A percentile compares a stretch with the other conserved stretches of the same genome.
Conservation (phyloP, 2,888 invertebrate species). For the Ectemnius continuus region DNA sequence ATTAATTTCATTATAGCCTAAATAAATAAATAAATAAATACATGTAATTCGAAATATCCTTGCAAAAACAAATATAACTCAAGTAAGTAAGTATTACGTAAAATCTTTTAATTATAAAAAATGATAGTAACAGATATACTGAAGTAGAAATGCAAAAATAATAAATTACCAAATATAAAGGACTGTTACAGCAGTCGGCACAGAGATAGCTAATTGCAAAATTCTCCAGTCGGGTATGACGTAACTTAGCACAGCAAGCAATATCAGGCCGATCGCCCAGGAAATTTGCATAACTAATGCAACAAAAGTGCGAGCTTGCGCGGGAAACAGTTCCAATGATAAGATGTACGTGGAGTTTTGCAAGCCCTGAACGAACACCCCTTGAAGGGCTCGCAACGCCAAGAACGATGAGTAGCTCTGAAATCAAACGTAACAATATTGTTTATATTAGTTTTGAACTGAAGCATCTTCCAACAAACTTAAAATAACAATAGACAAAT, state of each 20-base stretch:
- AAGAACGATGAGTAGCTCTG: conserved; percentile 74
- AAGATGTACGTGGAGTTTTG: conserved; percentile 79
- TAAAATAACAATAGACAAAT: too few species aligned
- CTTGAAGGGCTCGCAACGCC: conserved; percentile 76
- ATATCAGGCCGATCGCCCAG: conserved; percentile 78
- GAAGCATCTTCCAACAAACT: too few species aligned
- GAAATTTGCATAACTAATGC: conserved; percentile 78
- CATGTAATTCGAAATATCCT: too few species aligned
- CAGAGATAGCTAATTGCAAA: conserved; percentile 79
- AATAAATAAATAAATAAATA: too few species aligned
- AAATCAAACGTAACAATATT: conserved; percentile 21
- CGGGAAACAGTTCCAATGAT: conserved; percentile 79
- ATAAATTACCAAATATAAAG: conserved; percentile 75
- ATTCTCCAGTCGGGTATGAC: conserved; percentile 79
- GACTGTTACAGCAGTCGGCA: conserved; percentile 78
- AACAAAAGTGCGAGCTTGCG: conserved; percentile 77
- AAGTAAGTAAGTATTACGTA: too few species aligned
- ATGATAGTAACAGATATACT: too few species aligned
- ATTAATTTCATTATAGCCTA: too few species aligned
- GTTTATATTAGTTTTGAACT: too few species aligned
- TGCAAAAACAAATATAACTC: too few species aligned
- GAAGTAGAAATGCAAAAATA: not conserved
- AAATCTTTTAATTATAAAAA: too few species aligned
- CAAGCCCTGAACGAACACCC: conserved; percentile 79
- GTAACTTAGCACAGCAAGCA: conserved; percentile 78